Evolutionary conservation across 2,888 invertebrate species (phyloP), one percentile per base, ranked within the genome.

Genomic region (Ryuthela nishihirai): DNA sequence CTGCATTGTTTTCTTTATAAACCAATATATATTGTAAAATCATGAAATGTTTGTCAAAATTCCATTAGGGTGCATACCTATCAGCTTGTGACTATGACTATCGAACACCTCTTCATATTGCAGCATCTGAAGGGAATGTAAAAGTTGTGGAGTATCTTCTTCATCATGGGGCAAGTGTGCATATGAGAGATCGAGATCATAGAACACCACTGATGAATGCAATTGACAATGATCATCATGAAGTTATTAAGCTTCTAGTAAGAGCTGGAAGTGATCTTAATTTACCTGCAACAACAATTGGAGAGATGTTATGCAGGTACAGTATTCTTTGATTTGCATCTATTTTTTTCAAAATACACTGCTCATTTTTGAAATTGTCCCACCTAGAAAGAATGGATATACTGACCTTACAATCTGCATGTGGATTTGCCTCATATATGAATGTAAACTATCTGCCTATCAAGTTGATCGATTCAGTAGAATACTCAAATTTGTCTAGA

Each of bases 41-140:
- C 23, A 7, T 42, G 9, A 6, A 12, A 42, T 25, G 9, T 29
- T 29, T 9, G 7, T 9, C 29, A 29, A 9, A 29, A 10, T 9
- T n/a, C 3, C 10, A 10, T 12, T 40, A 62, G 62, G 88, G 88
- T 0, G 87, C 85, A 0, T 83, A 89, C 70, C 78, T 90, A 2
- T 85, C 85, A 6, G 80, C 82, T 0, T 77, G 79, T 3, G 86
- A 88, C 72, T 82, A 83, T 20, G 89, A 89, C 72, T 80, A 82
- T 24, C 81, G 86, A 55, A 88, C 89, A 0, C 83, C 88, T 0
- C 76, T 93, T 0, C 92, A 93, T 69, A 80, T 88, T 52, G 90
- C 92, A 0, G 84, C 86, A 29, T 76, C 82, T 43, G 80, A 83
- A 64, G 89, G 89, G 0, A 81, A 85, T 55, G 65, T 79, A 0